Conservation (phyloP, 2,113 vertebrate species). For the Egretta garzetta region DNA sequence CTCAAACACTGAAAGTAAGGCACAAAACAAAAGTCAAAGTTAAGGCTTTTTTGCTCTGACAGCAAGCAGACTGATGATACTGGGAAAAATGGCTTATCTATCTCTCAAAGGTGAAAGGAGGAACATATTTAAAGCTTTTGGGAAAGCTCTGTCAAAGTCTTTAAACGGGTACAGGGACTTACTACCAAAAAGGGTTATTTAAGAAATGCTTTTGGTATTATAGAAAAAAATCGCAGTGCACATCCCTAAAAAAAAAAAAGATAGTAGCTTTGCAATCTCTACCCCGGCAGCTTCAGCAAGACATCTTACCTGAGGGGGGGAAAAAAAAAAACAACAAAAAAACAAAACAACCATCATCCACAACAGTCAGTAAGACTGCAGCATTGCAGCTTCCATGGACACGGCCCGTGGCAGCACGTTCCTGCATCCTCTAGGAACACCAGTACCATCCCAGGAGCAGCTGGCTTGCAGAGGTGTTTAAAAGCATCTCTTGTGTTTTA, state of each 20-base stretch:
- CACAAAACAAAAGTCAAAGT: not conserved
- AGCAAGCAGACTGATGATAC: not conserved
- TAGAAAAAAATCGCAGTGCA: fast-evolving
- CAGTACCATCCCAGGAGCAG: not conserved
- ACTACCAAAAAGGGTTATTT: not conserved
- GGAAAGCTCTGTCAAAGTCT: not conserved
- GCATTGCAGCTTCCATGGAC: not conserved
- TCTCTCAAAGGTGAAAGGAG: not conserved
- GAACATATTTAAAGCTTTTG: not conserved
- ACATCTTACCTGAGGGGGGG: not conserved
- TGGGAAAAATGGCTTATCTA: not conserved
- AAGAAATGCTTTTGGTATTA: not conserved
- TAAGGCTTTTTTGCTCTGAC: not conserved
- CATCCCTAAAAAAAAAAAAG: not conserved
- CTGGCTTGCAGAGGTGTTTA: not conserved
- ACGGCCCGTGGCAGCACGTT: not conserved
- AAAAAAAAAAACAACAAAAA: not conserved
- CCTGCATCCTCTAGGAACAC: not conserved
- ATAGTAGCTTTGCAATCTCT: not conserved
- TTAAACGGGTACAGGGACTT: not conserved
- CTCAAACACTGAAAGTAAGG: not conserved
- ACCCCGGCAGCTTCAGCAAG: not conserved
- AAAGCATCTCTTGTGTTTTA: not conserved
- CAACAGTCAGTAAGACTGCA: not conserved
- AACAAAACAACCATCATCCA: not conserved